phyloP scores from a whole-genome alignment of 1,140 invertebrate species.

The Diabrotica undecimpunctata region DNA sequence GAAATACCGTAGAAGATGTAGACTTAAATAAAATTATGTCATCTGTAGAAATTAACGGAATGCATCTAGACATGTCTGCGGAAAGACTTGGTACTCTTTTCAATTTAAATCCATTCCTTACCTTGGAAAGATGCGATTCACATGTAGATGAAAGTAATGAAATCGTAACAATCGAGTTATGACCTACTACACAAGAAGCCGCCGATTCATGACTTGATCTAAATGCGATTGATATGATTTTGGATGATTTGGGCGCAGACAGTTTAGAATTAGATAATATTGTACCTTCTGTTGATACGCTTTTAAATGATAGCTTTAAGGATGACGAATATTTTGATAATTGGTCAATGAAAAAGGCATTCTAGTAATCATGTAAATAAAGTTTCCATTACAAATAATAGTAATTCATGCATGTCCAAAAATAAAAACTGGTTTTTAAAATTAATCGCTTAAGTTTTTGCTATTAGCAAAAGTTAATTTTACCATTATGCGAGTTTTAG shows the following conservation, averaged over 20 bases:
- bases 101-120: conserved; percentile 24
- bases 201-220: conserved; percentile 14
- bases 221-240: conserved; percentile 6
- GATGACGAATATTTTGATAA: conserved; percentile 8
- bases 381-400: too few relatives aligned
- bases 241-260: conserved; percentile 15
- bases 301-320: conserved; percentile 8
- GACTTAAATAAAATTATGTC: conserved; percentile 27
- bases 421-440: too few relatives aligned
- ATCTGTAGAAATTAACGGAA: conserved; percentile 25
- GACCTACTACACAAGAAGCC: not conserved
- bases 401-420: too few relatives aligned
- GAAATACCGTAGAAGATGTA: conserved; percentile 14
- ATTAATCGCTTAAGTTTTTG: too few relatives aligned
- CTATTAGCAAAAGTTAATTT: too few relatives aligned
- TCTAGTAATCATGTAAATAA: too few relatives aligned
- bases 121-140: conserved; percentile 16
- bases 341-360: not conserved
- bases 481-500: too few relatives aligned
- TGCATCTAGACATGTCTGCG: conserved; percentile 22
- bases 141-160: not conserved
- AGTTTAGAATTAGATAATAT: conserved; percentile 15
- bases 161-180: not conserved
- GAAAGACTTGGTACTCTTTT: conserved; percentile 27
- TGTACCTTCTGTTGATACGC: conserved; percentile 12